phyloP scores from a whole-genome alignment of 1,140 invertebrate genomes.

The Atta texana region DNA sequence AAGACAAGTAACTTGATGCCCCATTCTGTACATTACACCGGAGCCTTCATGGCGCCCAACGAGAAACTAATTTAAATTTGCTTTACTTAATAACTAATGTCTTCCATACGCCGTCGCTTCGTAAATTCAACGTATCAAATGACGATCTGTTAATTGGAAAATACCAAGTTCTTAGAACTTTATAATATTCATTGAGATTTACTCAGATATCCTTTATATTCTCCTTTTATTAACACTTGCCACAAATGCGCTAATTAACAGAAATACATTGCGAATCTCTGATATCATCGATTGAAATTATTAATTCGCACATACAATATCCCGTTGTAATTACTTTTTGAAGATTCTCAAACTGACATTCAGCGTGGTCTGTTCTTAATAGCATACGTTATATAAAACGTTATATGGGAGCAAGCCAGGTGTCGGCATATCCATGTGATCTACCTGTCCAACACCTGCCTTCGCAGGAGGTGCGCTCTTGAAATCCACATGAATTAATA shows the following conservation, averaged over 20 bases:
- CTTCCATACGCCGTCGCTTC: background rate
- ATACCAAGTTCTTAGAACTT: background rate
- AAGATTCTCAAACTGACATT: conserved; percentile 13
- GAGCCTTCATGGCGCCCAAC: background rate
- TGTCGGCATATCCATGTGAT: conserved; percentile 69
- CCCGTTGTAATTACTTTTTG: background rate
- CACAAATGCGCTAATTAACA: conserved; percentile 24
- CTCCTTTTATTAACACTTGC: conserved; percentile 8
- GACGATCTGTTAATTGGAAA: conserved; percentile 18
- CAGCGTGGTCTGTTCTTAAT: background rate
- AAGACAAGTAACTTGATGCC: conserved; percentile 25
- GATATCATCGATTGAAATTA: background rate
- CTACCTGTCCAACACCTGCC: conserved; percentile 75
- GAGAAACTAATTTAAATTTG: conserved; percentile 36
- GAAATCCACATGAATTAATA: conserved; percentile 68
- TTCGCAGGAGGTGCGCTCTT: conserved; percentile 67
- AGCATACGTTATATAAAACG: conserved; percentile 44
- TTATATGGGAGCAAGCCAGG: conserved; percentile 74
- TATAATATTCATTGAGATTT: background rate
- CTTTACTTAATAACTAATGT: conserved; percentile 14
- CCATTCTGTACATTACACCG: background rate
- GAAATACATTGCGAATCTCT: background rate
- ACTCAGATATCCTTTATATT: background rate
- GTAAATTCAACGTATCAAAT: conserved; percentile 6
- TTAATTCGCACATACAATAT: conserved; percentile 27